Base-by-base conservation (phyloP, 2,113 vertebrate species). In the Leiothrix lutea region DNA sequence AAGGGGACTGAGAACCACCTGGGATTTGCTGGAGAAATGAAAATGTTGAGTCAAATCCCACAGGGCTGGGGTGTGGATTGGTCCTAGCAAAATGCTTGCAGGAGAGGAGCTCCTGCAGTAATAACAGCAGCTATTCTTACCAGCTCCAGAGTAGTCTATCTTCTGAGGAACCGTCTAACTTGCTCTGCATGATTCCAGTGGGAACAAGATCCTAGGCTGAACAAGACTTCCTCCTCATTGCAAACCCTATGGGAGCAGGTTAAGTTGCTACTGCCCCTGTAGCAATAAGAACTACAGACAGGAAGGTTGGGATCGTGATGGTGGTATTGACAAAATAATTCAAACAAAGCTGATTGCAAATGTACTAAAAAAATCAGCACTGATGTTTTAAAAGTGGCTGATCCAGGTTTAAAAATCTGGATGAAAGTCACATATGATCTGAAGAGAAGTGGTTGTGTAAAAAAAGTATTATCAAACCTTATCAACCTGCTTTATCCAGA, bases 181-280 rank as follows among this genome's bases (percentile, higher is more conserved):
- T 57, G 31, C 31, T 88, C 64, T 81, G 45, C 12, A n/a, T 61
- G 44, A 64, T 79, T 88, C 51, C 61, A 33, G 14, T 19, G 28
- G 47, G 57, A 82, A 38, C 10, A 75, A 74, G 44, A 71, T 47
- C 35, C 20, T 54, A 29, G 28, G n/a, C 36, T 53, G 38, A 88
- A 29, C 25, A n/a, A 25, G 8, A 19, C 13, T n/a, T 20, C 19
- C 9, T 72, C 58, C 50, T 79, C 29, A 44, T 44, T 26, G 8
- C 9, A 6, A 14, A 14, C n/a, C 0, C 0, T 11, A 40, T 17
- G 31, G 17, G 31, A 48, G 28, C 8, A 77, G 25, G 22, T 29
- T 60, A 25, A 23, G 5, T n/a, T 50, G 64, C 38, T 75, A 9
- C 44, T 67, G 44, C 11, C 21, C 15, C 12, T 1, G 0, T 13